Evolutionary conservation across 2,888 invertebrate genomes (phyloP), one percentile per base, ranked within the genome.

Genomic region (Pseudolycoriella hygida): DNA sequence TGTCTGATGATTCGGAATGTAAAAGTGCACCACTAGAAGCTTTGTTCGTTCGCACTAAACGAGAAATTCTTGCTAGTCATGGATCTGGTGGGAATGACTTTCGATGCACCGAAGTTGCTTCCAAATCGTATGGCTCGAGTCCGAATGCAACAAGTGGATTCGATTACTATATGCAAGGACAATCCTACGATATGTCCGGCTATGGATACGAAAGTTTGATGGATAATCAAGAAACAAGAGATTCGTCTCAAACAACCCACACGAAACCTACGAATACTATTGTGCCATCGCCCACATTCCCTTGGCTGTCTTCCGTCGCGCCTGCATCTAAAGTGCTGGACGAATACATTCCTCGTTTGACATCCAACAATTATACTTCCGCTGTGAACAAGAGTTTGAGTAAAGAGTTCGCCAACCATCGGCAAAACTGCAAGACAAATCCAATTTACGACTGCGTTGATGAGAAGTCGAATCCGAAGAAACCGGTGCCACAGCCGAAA

Each of bases 1-100:
- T 86, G 0, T 84, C 84, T 1, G 86, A 85, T 58, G 85, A 84
- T 50, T 82, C 81, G 0, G 80, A 80, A 53, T 83, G 81, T 5
- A 81, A 80, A 60, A 82, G 82, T 45, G 84, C 83, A 1, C 84
- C 84, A 0, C 58, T 84, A 31, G 84, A 83, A 60, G 75, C 77
- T 58, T 59, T 81, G 1, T 80, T 80, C 48, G 74, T 74, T 55
- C 45, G 45, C 32, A 70, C 71, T 1, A 67, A 74, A 3, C 63
- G 68, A 44, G 67, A 61, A 45, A 58, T 61, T 37, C 14, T 18
- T n/a, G 19, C 2, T 12, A 38, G 39, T n/a, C 15, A 12, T 17
- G 25, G 5, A 8, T 2, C 25, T 5, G 37, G 15, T 39, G 6
- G n/a, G 56, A 34, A 58, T 56, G 30, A 57, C 56, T 38, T 53